These are phyloP conservation scores for Fundulus diaphanus DNA, from an alignment of 2,797 vertebrate genomes.

Conservation along the genomic window DNA sequence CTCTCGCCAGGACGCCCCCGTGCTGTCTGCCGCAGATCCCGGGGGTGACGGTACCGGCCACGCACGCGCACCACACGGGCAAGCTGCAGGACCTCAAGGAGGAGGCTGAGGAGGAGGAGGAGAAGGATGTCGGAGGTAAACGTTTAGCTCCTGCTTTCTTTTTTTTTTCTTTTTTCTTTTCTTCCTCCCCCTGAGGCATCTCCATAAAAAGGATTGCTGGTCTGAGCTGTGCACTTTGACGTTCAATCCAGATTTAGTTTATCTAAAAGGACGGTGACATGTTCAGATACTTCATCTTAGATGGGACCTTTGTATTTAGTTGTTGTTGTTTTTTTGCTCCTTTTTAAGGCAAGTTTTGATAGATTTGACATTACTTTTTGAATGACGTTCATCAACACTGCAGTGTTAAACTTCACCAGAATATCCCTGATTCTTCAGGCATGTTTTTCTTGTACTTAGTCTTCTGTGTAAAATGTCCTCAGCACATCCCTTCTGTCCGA, in stretches of 20 bases:
- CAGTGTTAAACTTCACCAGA: not conserved
- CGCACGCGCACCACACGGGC: conserved; percentile 81
- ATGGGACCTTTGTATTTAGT: not conserved
- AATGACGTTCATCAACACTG: not conserved
- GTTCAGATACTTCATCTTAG: not conserved
- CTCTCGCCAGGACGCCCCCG: conserved; percentile 87
- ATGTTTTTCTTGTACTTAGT: too few species aligned
- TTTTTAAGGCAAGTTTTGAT: not conserved
- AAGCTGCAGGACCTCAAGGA: conserved; percentile 93
- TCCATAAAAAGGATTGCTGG: not conserved
- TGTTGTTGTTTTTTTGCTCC: not conserved
- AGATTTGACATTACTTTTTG: not conserved
- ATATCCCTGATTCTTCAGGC: too few species aligned
- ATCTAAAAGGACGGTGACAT: not conserved
- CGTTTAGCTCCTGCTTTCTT: not conserved
- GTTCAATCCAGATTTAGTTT: not conserved
- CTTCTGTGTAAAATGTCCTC: not conserved
- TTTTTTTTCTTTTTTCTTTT: too few species aligned
- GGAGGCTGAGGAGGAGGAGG: conserved; percentile 87
- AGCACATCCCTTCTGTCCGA: not conserved
- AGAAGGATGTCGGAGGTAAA: conserved; percentile 89
- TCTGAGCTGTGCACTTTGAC: not conserved
- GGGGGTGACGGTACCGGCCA: conserved; percentile 86
- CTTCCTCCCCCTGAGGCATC: not conserved
- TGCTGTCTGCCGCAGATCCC: conserved; percentile 93